These are phyloP conservation scores for Drosophila setosimentum DNA, from an alignment of 2,888 invertebrate genomes.

Conservation along the genomic window DNA sequence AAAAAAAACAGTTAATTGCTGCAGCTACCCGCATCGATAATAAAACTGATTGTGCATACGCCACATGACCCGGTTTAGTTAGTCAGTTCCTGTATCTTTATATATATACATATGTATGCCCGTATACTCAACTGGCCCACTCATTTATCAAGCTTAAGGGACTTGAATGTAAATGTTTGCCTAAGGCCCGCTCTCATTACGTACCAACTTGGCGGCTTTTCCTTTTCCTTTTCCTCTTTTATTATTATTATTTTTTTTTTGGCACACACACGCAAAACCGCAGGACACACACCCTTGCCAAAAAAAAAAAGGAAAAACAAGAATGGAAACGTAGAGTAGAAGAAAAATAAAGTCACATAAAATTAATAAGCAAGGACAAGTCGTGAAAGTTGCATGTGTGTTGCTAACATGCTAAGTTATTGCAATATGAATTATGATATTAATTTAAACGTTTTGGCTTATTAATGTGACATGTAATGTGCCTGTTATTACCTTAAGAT, in stretches of 20 bases:
- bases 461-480: conserved; percentile 83
- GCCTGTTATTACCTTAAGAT: conserved; percentile 79
- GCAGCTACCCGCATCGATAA: conserved; percentile 19
- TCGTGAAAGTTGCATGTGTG: conserved; percentile 38
- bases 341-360: conserved; percentile 71
- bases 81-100: conserved; percentile 14
- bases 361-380: conserved; percentile 73
- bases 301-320: conserved; percentile 25
- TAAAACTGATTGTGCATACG: conserved; percentile 46
- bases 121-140: conserved; percentile 42
- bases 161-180: conserved; percentile 70
- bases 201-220: conserved; percentile 35
- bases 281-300: conserved; percentile 47
- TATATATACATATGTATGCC: neutral
- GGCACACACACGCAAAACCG: conserved; percentile 40
- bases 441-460: conserved; percentile 80
- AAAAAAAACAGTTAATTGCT: conserved; percentile 7
- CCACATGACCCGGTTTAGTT: conserved; percentile 45
- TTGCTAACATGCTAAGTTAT: conserved; percentile 81
- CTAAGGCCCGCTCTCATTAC: conserved; percentile 57
- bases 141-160: conserved; percentile 82
- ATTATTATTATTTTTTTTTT: conserved; percentile 46
- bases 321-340: neutral
- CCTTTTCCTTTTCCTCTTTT: neutral
- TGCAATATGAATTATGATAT: conserved; percentile 83